These are phyloP conservation scores for Ictalurus furcatus DNA, from an alignment of 2,113 vertebrate species.

Conservation along the genomic window DNA sequence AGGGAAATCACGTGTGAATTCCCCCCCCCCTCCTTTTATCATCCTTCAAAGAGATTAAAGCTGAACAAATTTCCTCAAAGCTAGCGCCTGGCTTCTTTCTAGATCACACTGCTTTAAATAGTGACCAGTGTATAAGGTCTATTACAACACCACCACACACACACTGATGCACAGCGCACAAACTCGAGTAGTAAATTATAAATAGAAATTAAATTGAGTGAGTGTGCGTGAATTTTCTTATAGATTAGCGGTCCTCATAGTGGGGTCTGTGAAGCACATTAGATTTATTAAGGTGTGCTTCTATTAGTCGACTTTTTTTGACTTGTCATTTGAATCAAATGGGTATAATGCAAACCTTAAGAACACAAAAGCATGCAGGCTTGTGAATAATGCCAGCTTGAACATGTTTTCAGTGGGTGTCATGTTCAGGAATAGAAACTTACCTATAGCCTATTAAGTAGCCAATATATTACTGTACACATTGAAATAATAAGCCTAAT, in stretches of 20 bases:
- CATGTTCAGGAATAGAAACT: background rate
- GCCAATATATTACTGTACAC: background rate
- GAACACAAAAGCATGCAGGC: background rate
- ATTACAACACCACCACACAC: background rate
- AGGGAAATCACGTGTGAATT: no score
- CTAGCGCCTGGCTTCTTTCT: background rate
- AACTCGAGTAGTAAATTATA: background rate
- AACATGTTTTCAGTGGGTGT: background rate
- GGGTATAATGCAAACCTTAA: background rate
- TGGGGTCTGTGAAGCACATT: background rate
- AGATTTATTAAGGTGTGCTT: background rate
- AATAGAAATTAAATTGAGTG: background rate
- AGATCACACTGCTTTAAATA: background rate
- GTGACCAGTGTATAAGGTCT: background rate
- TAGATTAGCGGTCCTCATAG: background rate
- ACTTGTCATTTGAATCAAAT: background rate
- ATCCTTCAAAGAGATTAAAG: background rate
- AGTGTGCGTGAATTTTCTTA: background rate
- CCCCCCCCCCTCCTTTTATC: no score
- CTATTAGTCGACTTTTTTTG: background rate
- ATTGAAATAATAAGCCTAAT: background rate
- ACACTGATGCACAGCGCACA: background rate
- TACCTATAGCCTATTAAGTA: background rate
- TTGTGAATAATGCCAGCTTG: background rate
- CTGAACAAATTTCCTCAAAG: background rate